Base-by-base conservation (phyloP, 2,797 vertebrate genomes). In the Hoplostethus atlanticus region DNA sequence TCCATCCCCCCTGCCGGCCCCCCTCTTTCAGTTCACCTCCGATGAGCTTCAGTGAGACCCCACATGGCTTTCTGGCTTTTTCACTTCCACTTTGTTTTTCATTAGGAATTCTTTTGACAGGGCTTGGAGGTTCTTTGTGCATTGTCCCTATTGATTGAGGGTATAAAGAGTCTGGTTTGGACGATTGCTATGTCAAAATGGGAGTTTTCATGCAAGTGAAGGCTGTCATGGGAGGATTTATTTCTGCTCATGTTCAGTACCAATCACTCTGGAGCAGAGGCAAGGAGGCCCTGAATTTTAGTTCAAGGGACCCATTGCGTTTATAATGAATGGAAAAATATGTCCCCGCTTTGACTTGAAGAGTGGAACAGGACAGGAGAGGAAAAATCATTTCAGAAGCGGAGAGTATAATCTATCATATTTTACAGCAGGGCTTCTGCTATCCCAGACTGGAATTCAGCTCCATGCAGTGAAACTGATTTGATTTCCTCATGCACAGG, bases 391-490 rank as follows among this genome's bases (percentile, higher is more conserved):
- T 89, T 88, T 84, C 73, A 76, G 85, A 76, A 85, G 85, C 86
- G 79, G 72, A 68, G 68, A 89, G 74, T 82, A 79, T 84, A 84
- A 92, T 86, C 77, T 74, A 80, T 91, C 86, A 85, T 88, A 88
- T 91, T 92, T 93, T 91, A 93, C 87, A 82, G 84, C 68, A 30
- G 71, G 60, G 86, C 84, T 87, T 81, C 83, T 88, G 82, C 84
- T 72, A 67, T 85, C 72, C 86, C 83, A 90, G 90, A 81, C 87
- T 84, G 84, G 85, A 90, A 87, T 87, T 82, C 82, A 81, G 84
- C 78, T 83, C 80, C 80, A 77, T 86, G 84, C 87, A 81, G 81
- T 74, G 85, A 81, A 84, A 77, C 84, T 82, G 77, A 90, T 93
- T 87, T 58, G 71, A 90, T 94, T 92, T 64, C 44, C 86, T 89